A percentile compares a stretch with the other conserved stretches of the same genome.
Conservation (phyloP, 2,113 vertebrate genomes). For the Paracyprichromis sp. region DNA sequence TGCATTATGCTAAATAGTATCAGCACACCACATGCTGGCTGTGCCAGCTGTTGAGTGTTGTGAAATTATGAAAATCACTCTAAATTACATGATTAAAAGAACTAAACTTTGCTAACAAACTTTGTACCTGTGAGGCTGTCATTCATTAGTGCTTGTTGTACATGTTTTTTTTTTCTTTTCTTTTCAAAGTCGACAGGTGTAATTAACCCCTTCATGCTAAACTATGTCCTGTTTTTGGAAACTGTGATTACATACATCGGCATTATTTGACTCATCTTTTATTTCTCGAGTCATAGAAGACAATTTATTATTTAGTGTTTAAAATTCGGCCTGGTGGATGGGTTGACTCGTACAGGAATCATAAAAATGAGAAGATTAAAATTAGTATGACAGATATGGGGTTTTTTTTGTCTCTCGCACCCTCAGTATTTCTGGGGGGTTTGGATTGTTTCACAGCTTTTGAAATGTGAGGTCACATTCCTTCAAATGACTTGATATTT, state of each 20-base stretch:
- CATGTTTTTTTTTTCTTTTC: neutral
- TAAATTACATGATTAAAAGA: constrained; percentile 10
- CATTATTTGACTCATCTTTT: neutral
- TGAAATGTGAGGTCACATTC: neutral
- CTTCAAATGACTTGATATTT: neutral
- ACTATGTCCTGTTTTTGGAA: neutral
- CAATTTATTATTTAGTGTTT: neutral
- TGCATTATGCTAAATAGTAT: constrained; percentile 45
- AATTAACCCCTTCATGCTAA: neutral
- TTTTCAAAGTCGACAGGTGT: neutral
- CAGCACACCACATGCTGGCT: constrained; percentile 9
- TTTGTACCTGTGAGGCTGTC: neutral
- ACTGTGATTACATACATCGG: neutral
- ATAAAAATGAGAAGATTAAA: neutral
- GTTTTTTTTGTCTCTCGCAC: neutral
- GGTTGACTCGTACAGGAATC: neutral
- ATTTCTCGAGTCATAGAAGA: accelerated
- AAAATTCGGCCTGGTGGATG: neutral
- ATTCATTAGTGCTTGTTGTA: neutral
- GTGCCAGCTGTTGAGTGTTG: constrained; percentile 40
- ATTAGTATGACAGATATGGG: neutral
- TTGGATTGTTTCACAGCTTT: neutral
- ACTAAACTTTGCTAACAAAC: constrained; percentile 6
- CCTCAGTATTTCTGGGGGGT: neutral
- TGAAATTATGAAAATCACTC: constrained; percentile 33